Conservation (phyloP, 1,140 invertebrate species). For the Pseudomyrmex cubaensis region DNA sequence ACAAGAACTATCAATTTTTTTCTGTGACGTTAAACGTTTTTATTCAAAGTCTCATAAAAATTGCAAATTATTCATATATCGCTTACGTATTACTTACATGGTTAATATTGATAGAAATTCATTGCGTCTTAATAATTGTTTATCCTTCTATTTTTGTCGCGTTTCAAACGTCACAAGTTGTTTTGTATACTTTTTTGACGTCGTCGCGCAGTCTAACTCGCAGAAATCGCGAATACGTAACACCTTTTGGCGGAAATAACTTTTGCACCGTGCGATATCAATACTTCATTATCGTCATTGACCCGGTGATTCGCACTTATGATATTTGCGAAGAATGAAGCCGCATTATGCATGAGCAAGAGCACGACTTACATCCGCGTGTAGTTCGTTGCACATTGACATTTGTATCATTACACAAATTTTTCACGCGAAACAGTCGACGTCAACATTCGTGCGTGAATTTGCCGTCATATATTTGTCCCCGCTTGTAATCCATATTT, state of each 20-base stretch:
- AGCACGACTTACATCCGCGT: too few relatives aligned
- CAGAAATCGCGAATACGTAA: neutral
- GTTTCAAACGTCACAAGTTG: neutral
- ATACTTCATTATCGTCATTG: conserved; percentile 36
- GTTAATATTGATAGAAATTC: neutral
- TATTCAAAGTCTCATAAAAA: too few relatives aligned
- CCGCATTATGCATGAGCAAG: too few relatives aligned
- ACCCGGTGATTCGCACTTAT: neutral
- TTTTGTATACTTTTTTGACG: neutral
- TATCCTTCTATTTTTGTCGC: neutral
- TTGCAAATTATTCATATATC: neutral
- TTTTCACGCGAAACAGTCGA: too few relatives aligned
- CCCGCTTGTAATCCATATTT: too few relatives aligned
- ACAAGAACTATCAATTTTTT: too few relatives aligned
- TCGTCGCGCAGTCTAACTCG: neutral
- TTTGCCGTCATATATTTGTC: too few relatives aligned
- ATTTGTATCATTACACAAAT: too few relatives aligned
- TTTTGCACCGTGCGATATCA: conserved; percentile 1
- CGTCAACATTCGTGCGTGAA: too few relatives aligned
- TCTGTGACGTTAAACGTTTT: too few relatives aligned
- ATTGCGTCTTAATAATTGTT: conserved; percentile 18
- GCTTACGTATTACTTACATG: too few relatives aligned
- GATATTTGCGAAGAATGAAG: neutral
- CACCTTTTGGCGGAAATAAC: conserved; percentile 7
- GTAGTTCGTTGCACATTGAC: too few relatives aligned